Evolutionary conservation across 2,888 invertebrate species (phyloP), one percentile per base, ranked within the genome.

Genomic region (Anorthoa munda): DNA sequence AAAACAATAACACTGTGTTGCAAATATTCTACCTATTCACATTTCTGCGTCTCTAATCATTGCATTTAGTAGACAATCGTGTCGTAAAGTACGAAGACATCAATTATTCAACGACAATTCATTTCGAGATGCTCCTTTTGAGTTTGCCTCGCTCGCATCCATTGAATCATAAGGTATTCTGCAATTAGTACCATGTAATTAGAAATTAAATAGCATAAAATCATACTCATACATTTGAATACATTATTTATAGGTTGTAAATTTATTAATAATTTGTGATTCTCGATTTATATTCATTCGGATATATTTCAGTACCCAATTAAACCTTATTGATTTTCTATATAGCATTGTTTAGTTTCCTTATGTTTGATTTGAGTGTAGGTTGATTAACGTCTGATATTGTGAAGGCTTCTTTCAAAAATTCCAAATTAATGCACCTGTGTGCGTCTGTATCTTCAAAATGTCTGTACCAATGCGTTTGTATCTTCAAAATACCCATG

Each of bases 31-130:
- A 23, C 84, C 76, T 81, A 76, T 64, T 58, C 11, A 18, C 75
- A 39, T 31, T 48, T 83, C 81, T 86, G 66, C 59, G 11, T 26
- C 4, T 53, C 51, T 70, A 67, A 70, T 84, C 82, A 73, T 80
- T 81, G 79, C 63, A 81, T 81, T 71, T 81, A 60, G 77, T 74
- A 82, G 81, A 79, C 72, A 77, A 79, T 80, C 73, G 70, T 77
- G 81, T 80, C 75, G 77, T 81, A 79, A 79, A 84, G 81, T 80
- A 80, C 81, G 78, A 75, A 77, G 79, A 82, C 85, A 91, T 91
- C 86, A 90, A 90, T 90, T 89, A 91, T 91, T 90, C 90, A 88
- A 84, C 77, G 79, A 83, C 84, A 75, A 87, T 90, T 90, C 88
- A 88, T 87, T 88, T 84, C 75, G 75, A 83, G 75, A 83, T 86